Percentiles rank a stretch among this genome's conserved stretches.
These are phyloP conservation scores for Pelecanoides urinatrix DNA, from an alignment of 2,113 vertebrate genomes.

Conservation along the genomic window DNA sequence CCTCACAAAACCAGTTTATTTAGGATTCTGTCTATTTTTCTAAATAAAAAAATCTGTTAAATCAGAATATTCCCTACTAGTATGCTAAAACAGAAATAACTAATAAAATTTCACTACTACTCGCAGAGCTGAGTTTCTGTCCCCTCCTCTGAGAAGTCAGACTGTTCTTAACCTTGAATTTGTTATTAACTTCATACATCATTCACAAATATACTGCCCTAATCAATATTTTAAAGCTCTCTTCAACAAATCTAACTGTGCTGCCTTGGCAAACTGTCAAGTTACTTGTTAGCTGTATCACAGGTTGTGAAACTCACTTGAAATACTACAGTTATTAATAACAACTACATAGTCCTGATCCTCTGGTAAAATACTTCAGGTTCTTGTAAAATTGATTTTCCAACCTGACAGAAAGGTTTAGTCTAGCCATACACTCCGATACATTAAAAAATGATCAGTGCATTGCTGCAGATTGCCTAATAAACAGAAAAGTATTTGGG, in stretches of 20 bases:
- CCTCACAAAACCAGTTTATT: not conserved
- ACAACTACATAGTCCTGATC: not conserved
- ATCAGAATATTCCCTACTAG: not conserved
- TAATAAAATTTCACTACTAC: not conserved
- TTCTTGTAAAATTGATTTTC: slow-evolving; percentile 8
- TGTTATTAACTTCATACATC: not conserved
- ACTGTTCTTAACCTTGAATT: slow-evolving; percentile 30
- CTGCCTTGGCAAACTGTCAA: slow-evolving; percentile 1
- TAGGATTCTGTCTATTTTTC: not conserved
- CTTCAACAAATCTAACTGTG: not conserved
- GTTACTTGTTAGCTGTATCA: not conserved
- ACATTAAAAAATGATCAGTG: not conserved
- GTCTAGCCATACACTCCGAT: not conserved
- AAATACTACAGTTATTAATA: slow-evolving; percentile 1
- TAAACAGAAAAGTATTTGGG: not conserved
- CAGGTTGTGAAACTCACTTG: not conserved
- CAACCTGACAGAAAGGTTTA: not conserved
- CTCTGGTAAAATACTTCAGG: not conserved
- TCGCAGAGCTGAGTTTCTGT: not conserved
- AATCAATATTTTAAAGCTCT: slow-evolving; percentile 54
- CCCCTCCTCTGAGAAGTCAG: not conserved
- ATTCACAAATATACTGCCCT: slow-evolving; percentile 16
- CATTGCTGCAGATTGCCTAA: not conserved
- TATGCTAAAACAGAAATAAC: not conserved
- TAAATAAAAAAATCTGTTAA: not conserved